Percentiles rank a stretch among this genome's conserved stretches.
These are phyloP conservation scores for Caenorhabditis drosophilae DNA, from an alignment of 2,888 invertebrate genomes.

Conservation along the genomic window DNA sequence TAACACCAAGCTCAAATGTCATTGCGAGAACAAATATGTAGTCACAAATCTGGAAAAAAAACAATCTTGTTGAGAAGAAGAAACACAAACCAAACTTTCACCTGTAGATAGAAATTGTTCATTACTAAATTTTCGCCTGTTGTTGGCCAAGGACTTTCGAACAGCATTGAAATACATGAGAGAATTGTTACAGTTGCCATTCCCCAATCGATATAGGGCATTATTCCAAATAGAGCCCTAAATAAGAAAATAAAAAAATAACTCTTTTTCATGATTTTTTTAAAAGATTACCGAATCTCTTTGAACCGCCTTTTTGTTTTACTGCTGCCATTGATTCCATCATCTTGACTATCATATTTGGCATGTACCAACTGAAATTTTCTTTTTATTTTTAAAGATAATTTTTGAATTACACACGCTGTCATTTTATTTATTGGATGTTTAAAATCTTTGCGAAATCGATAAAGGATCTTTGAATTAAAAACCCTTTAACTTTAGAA, in stretches of 20 bases:
- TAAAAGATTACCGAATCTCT: constrained; percentile 47
- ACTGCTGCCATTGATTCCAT: constrained; percentile 42
- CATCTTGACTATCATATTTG: constrained; percentile 84
- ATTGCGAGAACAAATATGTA: constrained; percentile 97
- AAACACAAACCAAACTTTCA: neutral
- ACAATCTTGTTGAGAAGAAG: neutral
- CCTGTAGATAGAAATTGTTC: constrained; percentile 88
- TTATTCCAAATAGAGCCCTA: constrained; percentile 93
- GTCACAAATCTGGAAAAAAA: constrained; percentile 78
- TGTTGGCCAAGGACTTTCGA: constrained; percentile 84
- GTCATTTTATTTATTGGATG: too few relatives aligned
- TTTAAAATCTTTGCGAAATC: too few relatives aligned
- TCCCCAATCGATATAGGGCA: constrained; percentile 98
- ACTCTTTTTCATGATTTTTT: constrained; percentile 2
- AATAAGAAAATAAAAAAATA: too few relatives aligned
- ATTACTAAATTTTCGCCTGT: constrained; percentile 77
- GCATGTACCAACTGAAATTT: constrained; percentile 79
- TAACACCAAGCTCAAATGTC: constrained; percentile 92
- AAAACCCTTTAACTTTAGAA: too few relatives aligned
- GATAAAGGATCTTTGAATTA: too few relatives aligned
- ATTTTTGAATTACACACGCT: neutral
- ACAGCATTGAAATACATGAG: constrained; percentile 98
- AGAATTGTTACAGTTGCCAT: constrained; percentile 98
- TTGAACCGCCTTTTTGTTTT: constrained; percentile 59
- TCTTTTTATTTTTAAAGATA: neutral